Base-by-base conservation (phyloP, 2,888 invertebrate species). In the Andrena marginata region DNA sequence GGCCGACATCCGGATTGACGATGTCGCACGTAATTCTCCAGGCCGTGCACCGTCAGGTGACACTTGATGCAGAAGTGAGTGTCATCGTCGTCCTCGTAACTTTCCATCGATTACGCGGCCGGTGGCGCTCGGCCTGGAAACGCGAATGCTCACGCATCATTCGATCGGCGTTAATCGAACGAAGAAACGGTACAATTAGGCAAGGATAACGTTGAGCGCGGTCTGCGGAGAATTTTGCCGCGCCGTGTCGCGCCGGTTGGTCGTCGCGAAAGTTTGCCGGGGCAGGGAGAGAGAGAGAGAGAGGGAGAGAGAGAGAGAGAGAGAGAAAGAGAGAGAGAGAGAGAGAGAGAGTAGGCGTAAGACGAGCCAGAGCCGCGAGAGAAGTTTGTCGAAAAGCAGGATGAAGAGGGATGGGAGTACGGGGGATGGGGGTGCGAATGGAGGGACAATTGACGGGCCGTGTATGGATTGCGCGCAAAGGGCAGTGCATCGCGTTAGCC, bases 1-100 rank as follows among this genome's bases (percentile, higher is more conserved):
- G 88, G 80, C 2, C 89, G 89, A 31, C 95, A 95, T 86, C 96
- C 95, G 48, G 95, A 95, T 92, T 97, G 97, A 60, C 98, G 96
- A 92, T 99, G 98, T 54, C 95, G 95, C 33, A 99, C 96, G 93
- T 99, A 99, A 93, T 97, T 97, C 59, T 97, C 97, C n/a, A 99
- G 95, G 0, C 98, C 98, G 51, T 96, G 94, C 80, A 98, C 96
- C 2, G 98, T 98, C 23, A 95, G 93, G 89, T 97, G 97, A 94
- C 98, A 99, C 92, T 97, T 97, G 90, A 98, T 96, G 94, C 98
- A 99, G 84, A 97, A 96, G 92, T 99, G 98, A 4, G 96, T 96
- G 94, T 98, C 98, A 73, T 97, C 97, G 67, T 98, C 97, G 76
- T 96, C 97, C 81, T 96, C 96, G 77, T 95, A 93, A 2, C 88